Percentiles rank a stretch among this genome's conserved stretches.
Evolutionary conservation across 2,888 invertebrate species (phyloP).

Genomic region (Dastarcus helophoroides): DNA sequence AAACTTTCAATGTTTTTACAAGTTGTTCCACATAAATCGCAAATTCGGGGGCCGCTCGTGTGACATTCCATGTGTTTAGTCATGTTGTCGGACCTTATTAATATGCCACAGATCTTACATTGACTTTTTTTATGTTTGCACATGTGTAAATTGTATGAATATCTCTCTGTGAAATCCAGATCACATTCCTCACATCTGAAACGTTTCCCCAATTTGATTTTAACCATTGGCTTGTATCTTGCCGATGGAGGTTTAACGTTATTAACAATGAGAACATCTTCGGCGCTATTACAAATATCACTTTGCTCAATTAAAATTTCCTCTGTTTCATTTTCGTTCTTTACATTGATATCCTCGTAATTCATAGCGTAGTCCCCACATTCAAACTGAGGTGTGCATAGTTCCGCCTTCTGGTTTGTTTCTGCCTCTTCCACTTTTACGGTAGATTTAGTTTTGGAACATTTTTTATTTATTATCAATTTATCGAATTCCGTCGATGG

Average conservation of each 20-base stretch:
- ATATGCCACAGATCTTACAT: constrained; percentile 24
- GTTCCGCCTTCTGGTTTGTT: no score
- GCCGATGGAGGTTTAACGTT: no score
- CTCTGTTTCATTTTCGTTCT: no score
- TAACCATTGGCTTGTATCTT: no score
- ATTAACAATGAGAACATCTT: neutral
- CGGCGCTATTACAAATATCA: constrained; percentile 3
- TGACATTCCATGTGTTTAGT: constrained; percentile 26
- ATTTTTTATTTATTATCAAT: no score
- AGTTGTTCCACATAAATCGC: constrained; percentile 27
- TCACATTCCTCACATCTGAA: constrained; percentile 14
- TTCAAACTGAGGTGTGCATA: no score
- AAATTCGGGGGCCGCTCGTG: constrained; percentile 23
- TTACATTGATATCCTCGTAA: no score
- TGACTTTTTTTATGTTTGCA: constrained; percentile 23
- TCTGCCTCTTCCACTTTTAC: no score
- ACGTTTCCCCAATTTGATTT: no score
- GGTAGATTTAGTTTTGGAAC: no score
- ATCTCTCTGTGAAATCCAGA: constrained; percentile 11
- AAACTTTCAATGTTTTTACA: constrained; percentile 29
- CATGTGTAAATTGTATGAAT: constrained; percentile 17
- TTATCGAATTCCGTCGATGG: constrained; percentile 8
- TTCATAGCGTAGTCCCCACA: no score
- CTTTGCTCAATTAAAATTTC: constrained; percentile 3
- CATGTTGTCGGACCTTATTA: constrained; percentile 23